Conservation (phyloP, 2,113 vertebrate species). For the Stegostoma tigrinum region DNA sequence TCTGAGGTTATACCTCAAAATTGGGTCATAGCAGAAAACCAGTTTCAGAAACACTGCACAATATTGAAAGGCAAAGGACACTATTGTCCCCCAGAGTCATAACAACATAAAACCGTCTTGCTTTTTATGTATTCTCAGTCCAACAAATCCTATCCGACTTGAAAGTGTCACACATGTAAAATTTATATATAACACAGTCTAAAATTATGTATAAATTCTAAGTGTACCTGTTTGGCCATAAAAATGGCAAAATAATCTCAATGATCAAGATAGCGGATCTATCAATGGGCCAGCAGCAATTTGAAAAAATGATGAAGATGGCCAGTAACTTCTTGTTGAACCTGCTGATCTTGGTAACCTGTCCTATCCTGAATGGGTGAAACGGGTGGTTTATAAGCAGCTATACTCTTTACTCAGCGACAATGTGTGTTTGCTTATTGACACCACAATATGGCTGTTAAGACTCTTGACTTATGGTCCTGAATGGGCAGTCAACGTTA, state of each 20-base stretch:
- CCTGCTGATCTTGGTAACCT: not conserved
- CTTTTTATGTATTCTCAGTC: not conserved
- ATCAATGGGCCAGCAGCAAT: not conserved
- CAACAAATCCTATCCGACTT: not conserved
- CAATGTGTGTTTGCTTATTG: not conserved
- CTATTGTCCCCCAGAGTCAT: not conserved
- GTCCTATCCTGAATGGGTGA: not conserved
- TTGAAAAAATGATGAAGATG: not conserved
- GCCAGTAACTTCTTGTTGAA: not conserved
- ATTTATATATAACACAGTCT: not conserved
- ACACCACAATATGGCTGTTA: not conserved
- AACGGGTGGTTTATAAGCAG: not conserved
- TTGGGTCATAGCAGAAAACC: too few species aligned
- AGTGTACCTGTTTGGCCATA: not conserved
- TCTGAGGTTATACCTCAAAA: too few species aligned
- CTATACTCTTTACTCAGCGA: not conserved
- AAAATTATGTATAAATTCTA: too few species aligned
- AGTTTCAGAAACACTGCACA: too few species aligned
- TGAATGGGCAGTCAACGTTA: not conserved
- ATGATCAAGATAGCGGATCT: not conserved
- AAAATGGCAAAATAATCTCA: not conserved
- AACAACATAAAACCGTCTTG: not conserved
- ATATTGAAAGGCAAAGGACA: not conserved
- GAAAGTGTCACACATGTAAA: not conserved
- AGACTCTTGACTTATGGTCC: not conserved